Evolutionary conservation across 2,888 invertebrate genomes (phyloP).

Genomic region (Molanna angustata): DNA sequence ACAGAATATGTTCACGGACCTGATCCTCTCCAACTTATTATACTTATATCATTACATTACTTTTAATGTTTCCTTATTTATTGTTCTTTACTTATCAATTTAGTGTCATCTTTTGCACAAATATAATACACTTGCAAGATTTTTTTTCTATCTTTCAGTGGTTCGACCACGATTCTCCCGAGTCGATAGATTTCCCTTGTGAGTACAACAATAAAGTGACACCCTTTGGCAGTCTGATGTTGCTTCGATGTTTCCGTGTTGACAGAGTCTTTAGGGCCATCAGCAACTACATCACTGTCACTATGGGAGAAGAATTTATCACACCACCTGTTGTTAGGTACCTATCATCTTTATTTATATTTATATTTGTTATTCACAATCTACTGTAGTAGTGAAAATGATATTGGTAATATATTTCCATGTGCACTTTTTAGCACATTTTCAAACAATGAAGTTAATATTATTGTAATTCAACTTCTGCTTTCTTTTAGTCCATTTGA

Average conservation of each 20-base stretch:
- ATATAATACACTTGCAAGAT: too few species aligned
- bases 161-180: slow-evolving; percentile 83
- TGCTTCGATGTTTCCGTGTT: slow-evolving; percentile 84
- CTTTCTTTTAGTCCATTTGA: too few species aligned
- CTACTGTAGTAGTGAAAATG: background rate
- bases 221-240: slow-evolving; percentile 73
- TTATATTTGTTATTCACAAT: background rate
- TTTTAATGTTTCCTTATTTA: too few species aligned
- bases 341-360: slow-evolving; percentile 1
- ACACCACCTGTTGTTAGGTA: slow-evolving; percentile 79
- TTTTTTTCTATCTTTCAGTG: slow-evolving; percentile 54
- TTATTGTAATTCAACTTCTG: too few species aligned
- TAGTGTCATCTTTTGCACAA: background rate
- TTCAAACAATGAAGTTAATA: too few species aligned
- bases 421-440: too few species aligned
- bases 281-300: slow-evolving; percentile 74
- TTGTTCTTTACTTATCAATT: background rate
- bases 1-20: too few species aligned
- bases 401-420: too few species aligned
- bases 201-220: slow-evolving; percentile 63
- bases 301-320: slow-evolving; percentile 86
- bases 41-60: too few species aligned
- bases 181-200: slow-evolving; percentile 67
- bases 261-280: slow-evolving; percentile 87
- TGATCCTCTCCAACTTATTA: too few species aligned